These are phyloP conservation scores for Nannospalax galili DNA, from an alignment of 2,113 vertebrate genomes.

Conservation along the genomic window DNA sequence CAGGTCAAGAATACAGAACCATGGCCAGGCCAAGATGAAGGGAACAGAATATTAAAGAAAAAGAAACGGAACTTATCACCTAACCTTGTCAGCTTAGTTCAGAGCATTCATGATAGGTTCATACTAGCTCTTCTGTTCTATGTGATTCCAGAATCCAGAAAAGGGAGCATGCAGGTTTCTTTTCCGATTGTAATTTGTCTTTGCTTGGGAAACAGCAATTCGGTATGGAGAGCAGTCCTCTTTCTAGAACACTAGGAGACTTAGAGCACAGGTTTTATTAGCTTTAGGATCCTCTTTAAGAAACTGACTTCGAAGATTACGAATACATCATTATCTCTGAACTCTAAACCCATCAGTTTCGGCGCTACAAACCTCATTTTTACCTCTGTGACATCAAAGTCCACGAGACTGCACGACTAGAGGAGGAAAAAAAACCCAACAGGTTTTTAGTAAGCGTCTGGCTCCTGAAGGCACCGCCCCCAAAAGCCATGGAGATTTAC, in stretches of 20 bases:
- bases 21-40: background rate
- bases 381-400: too few species aligned
- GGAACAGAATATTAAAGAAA: background rate
- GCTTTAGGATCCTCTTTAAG: background rate
- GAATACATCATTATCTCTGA: background rate
- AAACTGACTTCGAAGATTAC: background rate
- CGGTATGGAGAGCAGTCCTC: background rate
- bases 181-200: background rate
- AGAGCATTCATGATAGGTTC: background rate
- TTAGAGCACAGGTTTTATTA: background rate
- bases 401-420: too few species aligned
- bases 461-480: background rate
- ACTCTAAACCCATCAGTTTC: background rate
- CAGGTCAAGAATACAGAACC: too few species aligned
- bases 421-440: too few species aligned
- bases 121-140: too few species aligned
- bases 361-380: background rate
- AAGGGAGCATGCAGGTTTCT: background rate
- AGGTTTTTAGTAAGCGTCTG: background rate
- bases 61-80: background rate
- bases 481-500: too few species aligned
- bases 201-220: background rate
- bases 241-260: background rate
- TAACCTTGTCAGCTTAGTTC: background rate
- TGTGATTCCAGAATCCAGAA: background rate